These are phyloP conservation scores for Trachurus trachurus DNA, from an alignment of 2,797 vertebrate species.

Conservation along the genomic window DNA sequence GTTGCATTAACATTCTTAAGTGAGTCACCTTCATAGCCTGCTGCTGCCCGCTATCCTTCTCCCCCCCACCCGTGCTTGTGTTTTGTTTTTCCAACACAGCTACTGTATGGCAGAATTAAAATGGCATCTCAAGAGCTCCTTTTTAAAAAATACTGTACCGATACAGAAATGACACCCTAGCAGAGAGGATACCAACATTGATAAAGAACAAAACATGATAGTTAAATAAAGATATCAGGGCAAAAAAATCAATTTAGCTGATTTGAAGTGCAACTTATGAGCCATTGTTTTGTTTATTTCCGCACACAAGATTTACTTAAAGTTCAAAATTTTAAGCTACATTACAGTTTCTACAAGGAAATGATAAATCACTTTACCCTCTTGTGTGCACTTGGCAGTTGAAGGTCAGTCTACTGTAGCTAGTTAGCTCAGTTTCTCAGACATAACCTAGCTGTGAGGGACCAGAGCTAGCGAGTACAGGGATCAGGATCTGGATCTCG, in stretches of 20 bases:
- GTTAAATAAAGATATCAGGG: neutral
- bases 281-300: neutral
- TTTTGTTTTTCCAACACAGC: constrained; percentile 17
- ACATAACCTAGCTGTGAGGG: too few species aligned
- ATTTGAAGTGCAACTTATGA: neutral
- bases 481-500: too few species aligned
- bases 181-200: neutral
- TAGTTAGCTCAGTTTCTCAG: too few species aligned
- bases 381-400: too few species aligned
- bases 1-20: constrained; percentile 68
- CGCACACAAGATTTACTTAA: too few species aligned
- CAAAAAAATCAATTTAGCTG: neutral
- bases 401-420: too few species aligned
- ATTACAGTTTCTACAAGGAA: too few species aligned
- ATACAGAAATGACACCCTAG: neutral
- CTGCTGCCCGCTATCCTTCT: constrained; percentile 6
- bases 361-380: too few species aligned
- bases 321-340: too few species aligned
- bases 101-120: constrained; percentile 1
- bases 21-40: neutral
- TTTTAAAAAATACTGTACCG: constrained; percentile 1
- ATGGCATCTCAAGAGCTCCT: neutral
- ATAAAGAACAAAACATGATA: neutral
- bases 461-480: too few species aligned
- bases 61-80: neutral